Evolutionary conservation across 1,140 invertebrate species (phyloP).

Genomic region (Danaus plexippus): DNA sequence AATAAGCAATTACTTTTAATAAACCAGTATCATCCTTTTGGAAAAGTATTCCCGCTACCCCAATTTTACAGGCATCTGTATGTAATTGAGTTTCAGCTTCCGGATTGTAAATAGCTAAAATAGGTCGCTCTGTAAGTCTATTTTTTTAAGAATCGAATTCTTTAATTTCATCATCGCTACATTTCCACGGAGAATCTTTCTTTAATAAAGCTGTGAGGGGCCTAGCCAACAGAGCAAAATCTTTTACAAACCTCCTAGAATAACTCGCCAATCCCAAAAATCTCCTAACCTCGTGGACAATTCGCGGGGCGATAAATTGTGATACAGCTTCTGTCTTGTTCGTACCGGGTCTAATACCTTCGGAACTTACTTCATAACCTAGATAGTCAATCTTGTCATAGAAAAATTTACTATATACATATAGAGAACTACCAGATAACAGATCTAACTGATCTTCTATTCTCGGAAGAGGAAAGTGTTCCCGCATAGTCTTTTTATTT

Average conservation of each 20-base stretch:
- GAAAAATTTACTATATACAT: too few species aligned
- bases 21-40: slow-evolving; percentile 14
- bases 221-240: slow-evolving; percentile 30
- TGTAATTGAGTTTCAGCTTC: slow-evolving; percentile 21
- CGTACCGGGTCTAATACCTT: too few species aligned
- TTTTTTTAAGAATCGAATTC: slow-evolving; percentile 22
- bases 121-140: slow-evolving; percentile 10
- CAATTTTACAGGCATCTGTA: slow-evolving; percentile 26
- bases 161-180: neutral
- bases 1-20: too few species aligned
- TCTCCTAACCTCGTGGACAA: neutral
- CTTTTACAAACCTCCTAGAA: slow-evolving; percentile 43
- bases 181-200: slow-evolving; percentile 15
- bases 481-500: too few species aligned
- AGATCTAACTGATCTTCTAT: too few species aligned
- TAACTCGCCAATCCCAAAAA: slow-evolving; percentile 46
- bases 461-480: too few species aligned
- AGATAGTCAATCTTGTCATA: too few species aligned
- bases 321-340: too few species aligned
- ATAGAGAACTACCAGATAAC: too few species aligned
- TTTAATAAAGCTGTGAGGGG: slow-evolving; percentile 33
- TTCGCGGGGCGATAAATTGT: too few species aligned
- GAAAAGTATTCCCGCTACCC: slow-evolving; percentile 25
- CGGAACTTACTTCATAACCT: too few species aligned
- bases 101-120: slow-evolving; percentile 24